Base-by-base conservation (phyloP, 2,113 vertebrate genomes). In the Rhinoderma darwinii region DNA sequence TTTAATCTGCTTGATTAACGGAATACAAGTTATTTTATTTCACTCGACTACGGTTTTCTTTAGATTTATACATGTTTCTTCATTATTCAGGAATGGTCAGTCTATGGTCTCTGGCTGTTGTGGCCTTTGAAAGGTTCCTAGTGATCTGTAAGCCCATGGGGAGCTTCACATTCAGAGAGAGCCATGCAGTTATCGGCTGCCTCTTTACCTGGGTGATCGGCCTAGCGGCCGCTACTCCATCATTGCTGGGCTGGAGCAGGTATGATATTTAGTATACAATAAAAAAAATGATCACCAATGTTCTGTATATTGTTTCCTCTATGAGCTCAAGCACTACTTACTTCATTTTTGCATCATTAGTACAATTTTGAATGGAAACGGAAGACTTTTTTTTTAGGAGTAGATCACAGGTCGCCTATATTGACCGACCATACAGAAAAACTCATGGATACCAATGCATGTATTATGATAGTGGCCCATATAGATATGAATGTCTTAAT, bases 191-290 rank as follows among this genome's bases (percentile, higher is more conserved):
- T 2, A 79, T 88, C 12, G 93, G 93, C 82, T 95, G 94, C 30
- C 86, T 73, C 2, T 0, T 92, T n/a, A 93, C 94, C 14, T 95
- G 94, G 94, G 1, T 92, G 12, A 89, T 90, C 84, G 92, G 89
- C 18, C 18, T 91, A 11, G 5, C 63, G 0, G 93, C 94, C 43
- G 25, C 92, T 35, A 0, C 83, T 51, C 95, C 95, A 56, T 93
- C 94, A 9, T 88, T 95, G 35, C 81, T 92, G 43, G 94, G 95
- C 51, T 95, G 94, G 95, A 95, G 94, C 77, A 92, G 94, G 95
- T 95, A 70, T 89, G 92, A 51, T 20, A 72, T 30, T 68, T 47
- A 12, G n/a, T 27, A 50, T 30, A 6, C 32, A 32, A 35, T 68
- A 22, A 68, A 56, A 56, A 20, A 56, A 56, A 14, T 14, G 51